These are phyloP conservation scores for Echinometra lucunter DNA, from an alignment of 53 echinoderm and acorn worm species.

Conservation along the genomic window DNA sequence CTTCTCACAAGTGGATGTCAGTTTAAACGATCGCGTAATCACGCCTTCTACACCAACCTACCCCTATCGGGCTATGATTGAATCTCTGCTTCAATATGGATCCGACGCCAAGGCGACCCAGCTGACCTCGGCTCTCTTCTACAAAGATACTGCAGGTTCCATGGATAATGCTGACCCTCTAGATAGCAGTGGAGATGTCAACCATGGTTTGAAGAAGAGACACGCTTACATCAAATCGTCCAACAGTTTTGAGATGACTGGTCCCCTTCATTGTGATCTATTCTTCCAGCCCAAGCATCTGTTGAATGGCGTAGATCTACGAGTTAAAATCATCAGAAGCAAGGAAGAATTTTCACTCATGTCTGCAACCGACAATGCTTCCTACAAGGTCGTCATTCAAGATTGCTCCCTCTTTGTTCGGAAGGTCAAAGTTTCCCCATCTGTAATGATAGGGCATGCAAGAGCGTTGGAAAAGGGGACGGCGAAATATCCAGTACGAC, in stretches of 20 bases:
- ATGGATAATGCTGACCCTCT: constrained; percentile 71
- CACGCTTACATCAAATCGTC: constrained; percentile 63
- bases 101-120: constrained; percentile 64
- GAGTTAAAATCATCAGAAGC: constrained; percentile 71
- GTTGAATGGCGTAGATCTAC: constrained; percentile 76
- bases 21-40: constrained; percentile 74
- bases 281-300: constrained; percentile 79
- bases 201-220: constrained; percentile 74
- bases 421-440: constrained; percentile 83
- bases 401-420: constrained; percentile 79
- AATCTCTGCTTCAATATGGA: constrained; percentile 72
- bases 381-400: constrained; percentile 77
- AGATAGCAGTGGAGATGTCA: constrained; percentile 4
- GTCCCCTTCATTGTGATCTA: constrained; percentile 75
- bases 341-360: constrained; percentile 79
- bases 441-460: constrained; percentile 74
- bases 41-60: constrained; percentile 77
- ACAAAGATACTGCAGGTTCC: constrained; percentile 75
- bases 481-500: constrained; percentile 78
- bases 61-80: constrained; percentile 79
- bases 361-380: constrained; percentile 64
- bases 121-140: constrained; percentile 72
- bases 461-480: constrained; percentile 80
- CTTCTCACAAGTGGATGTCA: constrained; percentile 78
- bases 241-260: constrained; percentile 71